phyloP scores from a whole-genome alignment of 1,140 invertebrate species.

The Drosophila sturtevanti region DNA sequence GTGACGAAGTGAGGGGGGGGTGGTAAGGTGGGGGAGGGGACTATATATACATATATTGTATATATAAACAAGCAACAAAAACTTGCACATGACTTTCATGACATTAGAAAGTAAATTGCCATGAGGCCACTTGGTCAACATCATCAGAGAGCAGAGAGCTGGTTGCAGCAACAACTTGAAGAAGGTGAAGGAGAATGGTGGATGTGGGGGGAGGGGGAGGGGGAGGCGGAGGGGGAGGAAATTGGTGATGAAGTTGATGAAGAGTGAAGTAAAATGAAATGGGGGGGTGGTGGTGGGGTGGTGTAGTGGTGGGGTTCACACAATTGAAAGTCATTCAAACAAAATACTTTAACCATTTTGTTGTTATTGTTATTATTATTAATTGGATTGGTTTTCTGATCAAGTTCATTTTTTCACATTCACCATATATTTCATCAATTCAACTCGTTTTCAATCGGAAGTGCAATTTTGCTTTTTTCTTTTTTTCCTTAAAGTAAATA shows the following conservation, averaged over 20 bases:
- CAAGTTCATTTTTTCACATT: conserved; percentile 28
- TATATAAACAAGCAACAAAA: conserved; percentile 39
- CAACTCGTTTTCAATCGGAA: conserved; percentile 35
- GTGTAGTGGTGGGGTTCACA: background rate
- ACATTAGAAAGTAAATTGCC: conserved; percentile 81
- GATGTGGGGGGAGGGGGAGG: background rate
- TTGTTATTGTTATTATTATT: conserved; percentile 43
- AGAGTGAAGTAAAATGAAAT: conserved; percentile 25
- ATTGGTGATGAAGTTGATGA: conserved; percentile 19
- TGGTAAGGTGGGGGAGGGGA: background rate
- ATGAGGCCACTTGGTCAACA: conserved; percentile 78
- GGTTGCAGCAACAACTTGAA: conserved; percentile 40
- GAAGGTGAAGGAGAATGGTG: conserved; percentile 29
- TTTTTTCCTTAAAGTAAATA: background rate
- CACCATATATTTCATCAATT: conserved; percentile 39
- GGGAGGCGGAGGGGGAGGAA: conserved; percentile 22
- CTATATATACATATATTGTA: background rate
- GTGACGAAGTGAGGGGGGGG: conserved; percentile 5
- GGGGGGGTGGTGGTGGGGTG: background rate
- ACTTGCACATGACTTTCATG: conserved; percentile 78
- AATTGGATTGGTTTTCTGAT: conserved; percentile 44
- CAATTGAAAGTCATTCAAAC: conserved; percentile 52
- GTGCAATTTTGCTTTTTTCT: conserved; percentile 41
- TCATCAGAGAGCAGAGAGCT: conserved; percentile 34
- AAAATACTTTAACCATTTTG: conserved; percentile 38